These are phyloP conservation scores for Chaenodraco wilsoni DNA, from an alignment of 2,797 vertebrate species.

Conservation along the genomic window DNA sequence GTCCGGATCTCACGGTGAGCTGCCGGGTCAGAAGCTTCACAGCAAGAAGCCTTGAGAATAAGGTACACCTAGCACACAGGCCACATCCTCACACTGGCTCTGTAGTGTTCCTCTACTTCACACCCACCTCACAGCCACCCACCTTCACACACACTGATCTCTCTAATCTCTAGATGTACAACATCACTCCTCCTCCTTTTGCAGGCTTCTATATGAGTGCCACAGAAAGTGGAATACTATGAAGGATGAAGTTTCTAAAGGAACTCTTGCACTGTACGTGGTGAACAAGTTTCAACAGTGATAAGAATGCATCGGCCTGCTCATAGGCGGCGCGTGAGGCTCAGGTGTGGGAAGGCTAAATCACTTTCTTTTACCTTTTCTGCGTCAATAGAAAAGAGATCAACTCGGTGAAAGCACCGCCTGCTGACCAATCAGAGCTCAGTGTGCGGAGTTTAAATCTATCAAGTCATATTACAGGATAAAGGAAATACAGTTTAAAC, in stretches of 20 bases:
- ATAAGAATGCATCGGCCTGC: slow-evolving; percentile 1
- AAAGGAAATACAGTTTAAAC: too few species aligned
- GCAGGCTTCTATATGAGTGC: slow-evolving; percentile 26
- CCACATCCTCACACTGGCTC: slow-evolving; percentile 10
- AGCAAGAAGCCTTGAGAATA: slow-evolving; percentile 3
- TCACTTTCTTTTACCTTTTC: too few species aligned
- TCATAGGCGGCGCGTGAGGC: neutral
- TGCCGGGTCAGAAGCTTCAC: neutral
- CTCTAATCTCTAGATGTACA: slow-evolving; percentile 46
- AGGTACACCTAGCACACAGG: neutral
- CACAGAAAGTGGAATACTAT: slow-evolving; percentile 25
- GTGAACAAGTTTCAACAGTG: slow-evolving; percentile 2
- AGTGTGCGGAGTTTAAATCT: too few species aligned
- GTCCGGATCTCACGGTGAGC: slow-evolving; percentile 1
- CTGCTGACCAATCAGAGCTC: too few species aligned
- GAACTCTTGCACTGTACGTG: neutral
- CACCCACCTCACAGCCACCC: slow-evolving; percentile 46
- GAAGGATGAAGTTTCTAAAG: slow-evolving; percentile 2
- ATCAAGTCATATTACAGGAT: too few species aligned
- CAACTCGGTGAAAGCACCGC: too few species aligned
- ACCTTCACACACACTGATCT: slow-evolving; percentile 36
- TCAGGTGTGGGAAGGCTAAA: too few species aligned
- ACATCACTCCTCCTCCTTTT: slow-evolving; percentile 32
- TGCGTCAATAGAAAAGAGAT: too few species aligned
- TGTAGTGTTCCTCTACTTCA: slow-evolving; percentile 16